Evolutionary conservation across 2,113 vertebrate species (phyloP).

Genomic region (Calonectris borealis): DNA sequence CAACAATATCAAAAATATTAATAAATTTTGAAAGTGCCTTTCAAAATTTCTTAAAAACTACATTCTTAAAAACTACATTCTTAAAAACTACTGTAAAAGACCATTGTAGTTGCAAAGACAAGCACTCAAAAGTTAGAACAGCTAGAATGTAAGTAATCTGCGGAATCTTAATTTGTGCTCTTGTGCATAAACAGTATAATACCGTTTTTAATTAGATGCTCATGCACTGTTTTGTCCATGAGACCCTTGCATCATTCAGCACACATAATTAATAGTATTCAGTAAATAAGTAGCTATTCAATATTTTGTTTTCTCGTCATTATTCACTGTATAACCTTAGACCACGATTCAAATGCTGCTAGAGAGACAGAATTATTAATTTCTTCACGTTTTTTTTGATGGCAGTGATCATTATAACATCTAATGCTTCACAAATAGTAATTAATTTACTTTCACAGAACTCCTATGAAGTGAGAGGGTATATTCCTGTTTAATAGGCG

Average conservation of each 20-base stretch:
- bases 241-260: neutral
- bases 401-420: neutral
- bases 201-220: neutral
- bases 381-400: neutral
- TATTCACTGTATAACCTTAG: neutral
- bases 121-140: neutral
- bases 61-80: neutral
- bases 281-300: neutral
- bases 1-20: neutral
- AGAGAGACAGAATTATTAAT: neutral
- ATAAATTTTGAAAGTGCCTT: neutral
- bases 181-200: neutral
- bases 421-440: neutral
- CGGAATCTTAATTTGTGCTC: neutral
- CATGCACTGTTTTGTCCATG: neutral
- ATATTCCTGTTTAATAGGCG: neutral
- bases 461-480: neutral
- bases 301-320: neutral
- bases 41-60: too few species aligned
- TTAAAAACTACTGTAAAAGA: neutral
- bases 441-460: neutral
- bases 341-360: neutral
- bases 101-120: neutral
- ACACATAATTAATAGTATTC: neutral
- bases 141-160: neutral